A percentile compares a stretch with the other conserved stretches of the same genome.
phyloP scores from a whole-genome alignment of 2,113 vertebrate genomes.

The Pteronura brasiliensis region DNA sequence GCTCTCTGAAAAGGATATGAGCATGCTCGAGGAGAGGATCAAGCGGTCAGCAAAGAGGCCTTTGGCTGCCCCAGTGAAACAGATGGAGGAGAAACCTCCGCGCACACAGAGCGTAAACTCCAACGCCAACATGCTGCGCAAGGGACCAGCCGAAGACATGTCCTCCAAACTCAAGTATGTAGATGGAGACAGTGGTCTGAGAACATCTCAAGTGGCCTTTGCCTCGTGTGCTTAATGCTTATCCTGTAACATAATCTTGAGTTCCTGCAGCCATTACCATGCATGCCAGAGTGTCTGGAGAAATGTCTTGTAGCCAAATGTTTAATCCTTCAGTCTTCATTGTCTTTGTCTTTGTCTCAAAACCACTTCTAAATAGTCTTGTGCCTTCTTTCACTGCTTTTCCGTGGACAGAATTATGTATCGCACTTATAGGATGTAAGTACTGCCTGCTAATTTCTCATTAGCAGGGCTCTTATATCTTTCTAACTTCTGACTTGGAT shows the following conservation, averaged over 20 bases:
- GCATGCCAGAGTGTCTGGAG: constrained; percentile 77
- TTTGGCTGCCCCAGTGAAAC: constrained; percentile 84
- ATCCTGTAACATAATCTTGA: constrained; percentile 65
- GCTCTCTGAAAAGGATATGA: constrained; percentile 99
- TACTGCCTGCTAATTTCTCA: constrained; percentile 88
- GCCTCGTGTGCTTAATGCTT: constrained; percentile 69
- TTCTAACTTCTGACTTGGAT: constrained; percentile 73
- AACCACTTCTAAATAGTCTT: constrained; percentile 89
- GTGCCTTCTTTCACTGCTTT: constrained; percentile 93
- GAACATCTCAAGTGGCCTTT: constrained; percentile 20
- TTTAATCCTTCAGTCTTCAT: constrained; percentile 84
- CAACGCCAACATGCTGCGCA: constrained; percentile 88
- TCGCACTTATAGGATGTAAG: constrained; percentile 99
- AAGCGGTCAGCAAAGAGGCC: constrained; percentile 96
- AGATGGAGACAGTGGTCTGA: neutral
- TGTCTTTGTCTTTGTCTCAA: constrained; percentile 86
- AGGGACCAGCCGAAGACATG: constrained; percentile 91
- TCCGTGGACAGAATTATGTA: constrained; percentile 99
- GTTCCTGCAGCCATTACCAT: constrained; percentile 77
- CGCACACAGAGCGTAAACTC: constrained; percentile 85
- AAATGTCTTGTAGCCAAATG: constrained; percentile 73
- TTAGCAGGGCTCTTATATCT: constrained; percentile 81
- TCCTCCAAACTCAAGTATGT: constrained; percentile 97
- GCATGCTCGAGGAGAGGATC: constrained; percentile 98
- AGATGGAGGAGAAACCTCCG: constrained; percentile 88